Percentiles rank a stretch among this genome's conserved stretches.
phyloP scores from a whole-genome alignment of 2,797 vertebrate species.

The Xyrichtys novacula region DNA sequence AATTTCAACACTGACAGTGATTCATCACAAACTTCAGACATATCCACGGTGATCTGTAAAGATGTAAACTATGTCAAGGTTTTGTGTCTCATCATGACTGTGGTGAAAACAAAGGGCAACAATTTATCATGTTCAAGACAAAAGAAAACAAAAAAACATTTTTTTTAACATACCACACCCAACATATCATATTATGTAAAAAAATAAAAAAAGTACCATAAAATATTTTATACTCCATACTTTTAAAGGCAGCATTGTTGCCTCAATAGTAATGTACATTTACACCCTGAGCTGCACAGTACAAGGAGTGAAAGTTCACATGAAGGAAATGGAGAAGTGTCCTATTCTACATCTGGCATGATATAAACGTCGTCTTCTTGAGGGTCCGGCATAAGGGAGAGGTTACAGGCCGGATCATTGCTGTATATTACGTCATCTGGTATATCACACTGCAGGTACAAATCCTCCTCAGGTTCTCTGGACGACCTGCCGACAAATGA shows the following conservation, averaged over 20 bases:
- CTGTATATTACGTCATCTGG: constrained; percentile 80
- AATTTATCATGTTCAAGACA: too few species aligned
- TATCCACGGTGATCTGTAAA: background rate
- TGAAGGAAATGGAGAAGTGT: background rate
- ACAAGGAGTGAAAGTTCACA: background rate
- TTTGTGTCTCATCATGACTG: too few species aligned
- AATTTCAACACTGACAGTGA: constrained; percentile 32
- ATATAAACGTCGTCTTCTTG: constrained; percentile 79
- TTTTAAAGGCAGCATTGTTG: too few species aligned
- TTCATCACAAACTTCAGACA: background rate
- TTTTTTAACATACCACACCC: too few species aligned
- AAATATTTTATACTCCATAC: too few species aligned
- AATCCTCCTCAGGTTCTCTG: constrained; percentile 55
- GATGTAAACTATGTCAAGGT: constrained; percentile 7
- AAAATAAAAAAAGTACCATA: too few species aligned
- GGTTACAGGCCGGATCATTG: constrained; percentile 73
- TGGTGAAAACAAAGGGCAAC: too few species aligned
- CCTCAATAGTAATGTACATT: too few species aligned
- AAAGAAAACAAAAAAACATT: too few species aligned
- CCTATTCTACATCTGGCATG: constrained; percentile 68
- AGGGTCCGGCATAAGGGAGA: constrained; percentile 31
- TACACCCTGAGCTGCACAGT: background rate
- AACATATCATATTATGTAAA: too few species aligned
- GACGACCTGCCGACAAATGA: constrained; percentile 50
- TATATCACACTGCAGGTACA: constrained; percentile 77